phyloP scores from a whole-genome alignment of 2,113 vertebrate genomes.

The Coptodon bakossiorum region DNA sequence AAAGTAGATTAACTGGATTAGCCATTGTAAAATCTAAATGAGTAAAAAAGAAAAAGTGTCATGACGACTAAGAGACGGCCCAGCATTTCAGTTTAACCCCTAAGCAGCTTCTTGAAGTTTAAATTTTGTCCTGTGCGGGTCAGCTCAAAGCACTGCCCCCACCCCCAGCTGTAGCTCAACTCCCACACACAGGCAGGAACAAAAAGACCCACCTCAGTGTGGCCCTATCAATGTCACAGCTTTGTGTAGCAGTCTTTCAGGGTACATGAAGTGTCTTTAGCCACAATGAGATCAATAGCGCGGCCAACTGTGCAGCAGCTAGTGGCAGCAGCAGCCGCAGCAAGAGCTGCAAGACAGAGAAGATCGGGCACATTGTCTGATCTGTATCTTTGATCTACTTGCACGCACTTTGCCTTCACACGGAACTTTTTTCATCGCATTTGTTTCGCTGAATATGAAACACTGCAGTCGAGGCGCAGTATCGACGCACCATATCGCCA shows the following conservation, averaged over 20 bases:
- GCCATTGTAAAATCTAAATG: conserved; percentile 30
- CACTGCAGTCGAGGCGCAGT: conserved; percentile 4
- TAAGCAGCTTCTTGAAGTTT: conserved; percentile 42
- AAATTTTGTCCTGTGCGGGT: conserved; percentile 43
- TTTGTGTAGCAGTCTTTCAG: conserved; percentile 70
- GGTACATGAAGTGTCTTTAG: conserved; percentile 72
- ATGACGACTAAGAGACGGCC: neutral
- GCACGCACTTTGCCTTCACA: neutral
- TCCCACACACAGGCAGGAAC: conserved; percentile 68
- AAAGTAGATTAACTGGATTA: conserved; percentile 35
- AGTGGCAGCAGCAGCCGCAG: neutral
- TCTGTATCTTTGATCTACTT: conserved; percentile 60
- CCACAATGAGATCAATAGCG: conserved; percentile 71
- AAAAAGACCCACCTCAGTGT: conserved; percentile 70
- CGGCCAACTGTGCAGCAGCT: conserved; percentile 55
- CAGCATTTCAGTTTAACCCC: conserved; percentile 46
- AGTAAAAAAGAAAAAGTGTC: conserved; percentile 22
- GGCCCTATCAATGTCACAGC: conserved; percentile 73
- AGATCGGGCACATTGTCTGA: conserved; percentile 51
- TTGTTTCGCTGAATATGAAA: neutral
- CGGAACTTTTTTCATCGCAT: neutral
- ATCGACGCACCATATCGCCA: conserved; percentile 47
- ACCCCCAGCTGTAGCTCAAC: conserved; percentile 46
- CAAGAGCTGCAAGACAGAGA: conserved; percentile 15
- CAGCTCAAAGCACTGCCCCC: conserved; percentile 51